Evolutionary conservation across 2,888 invertebrate species (phyloP).

Genomic region (Eulithis testata): DNA sequence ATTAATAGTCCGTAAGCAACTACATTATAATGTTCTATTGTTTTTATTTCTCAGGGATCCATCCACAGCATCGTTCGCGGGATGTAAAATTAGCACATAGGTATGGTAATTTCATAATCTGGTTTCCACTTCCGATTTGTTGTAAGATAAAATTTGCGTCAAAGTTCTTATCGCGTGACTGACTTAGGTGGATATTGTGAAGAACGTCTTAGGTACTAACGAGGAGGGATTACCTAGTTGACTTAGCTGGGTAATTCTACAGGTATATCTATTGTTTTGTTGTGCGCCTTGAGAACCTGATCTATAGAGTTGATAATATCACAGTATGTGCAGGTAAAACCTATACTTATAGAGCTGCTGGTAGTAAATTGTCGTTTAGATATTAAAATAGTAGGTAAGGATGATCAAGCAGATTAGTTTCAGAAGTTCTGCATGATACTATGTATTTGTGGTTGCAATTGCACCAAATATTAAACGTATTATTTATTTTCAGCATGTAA

Average conservation of each 20-base stretch:
- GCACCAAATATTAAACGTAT: no score
- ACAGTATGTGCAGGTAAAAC: neutral
- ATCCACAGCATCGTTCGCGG: neutral
- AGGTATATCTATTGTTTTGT: conserved; percentile 30
- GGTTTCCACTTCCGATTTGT: neutral
- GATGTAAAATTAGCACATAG: neutral
- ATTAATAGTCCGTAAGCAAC: no score
- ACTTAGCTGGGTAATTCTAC: conserved; percentile 19
- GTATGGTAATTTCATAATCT: neutral
- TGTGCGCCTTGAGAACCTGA: conserved; percentile 29
- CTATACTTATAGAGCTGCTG: neutral
- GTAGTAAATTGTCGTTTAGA: neutral
- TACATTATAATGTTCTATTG: no score
- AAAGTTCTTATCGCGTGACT: no score
- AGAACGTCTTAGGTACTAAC: conserved; percentile 22
- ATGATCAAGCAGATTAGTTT: neutral
- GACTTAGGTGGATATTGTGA: conserved; percentile 1
- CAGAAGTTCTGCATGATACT: neutral
- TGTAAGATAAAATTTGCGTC: neutral
- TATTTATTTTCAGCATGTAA: no score
- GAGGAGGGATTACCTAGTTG: conserved; percentile 9
- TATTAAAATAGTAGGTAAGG: neutral
- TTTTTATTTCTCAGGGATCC: neutral
- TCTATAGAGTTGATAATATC: conserved; percentile 9
- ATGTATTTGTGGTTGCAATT: no score